Evolutionary conservation across 2,113 vertebrate genomes (phyloP).

Genomic region (Cairina moschata): DNA sequence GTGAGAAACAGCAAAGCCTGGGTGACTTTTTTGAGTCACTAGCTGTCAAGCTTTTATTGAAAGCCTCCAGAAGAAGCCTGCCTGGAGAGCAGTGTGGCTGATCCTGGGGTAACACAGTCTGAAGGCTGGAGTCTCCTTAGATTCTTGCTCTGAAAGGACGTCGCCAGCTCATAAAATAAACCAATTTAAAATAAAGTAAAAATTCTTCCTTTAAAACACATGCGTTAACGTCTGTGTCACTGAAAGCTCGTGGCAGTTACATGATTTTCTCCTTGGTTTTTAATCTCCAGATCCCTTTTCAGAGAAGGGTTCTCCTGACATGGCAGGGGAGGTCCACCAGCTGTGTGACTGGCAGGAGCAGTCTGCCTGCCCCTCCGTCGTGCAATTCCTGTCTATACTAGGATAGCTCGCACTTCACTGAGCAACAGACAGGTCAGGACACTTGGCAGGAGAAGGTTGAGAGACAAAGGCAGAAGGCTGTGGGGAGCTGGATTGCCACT

Average conservation of each 20-base stretch:
- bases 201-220: background rate
- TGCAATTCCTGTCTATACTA: slow-evolving; percentile 91
- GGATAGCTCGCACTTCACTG: slow-evolving; percentile 81
- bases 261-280: slow-evolving; percentile 12
- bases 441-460: slow-evolving; percentile 76
- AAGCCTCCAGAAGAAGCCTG: background rate
- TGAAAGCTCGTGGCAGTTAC: background rate
- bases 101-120: background rate
- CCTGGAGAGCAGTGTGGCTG: background rate
- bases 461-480: slow-evolving; percentile 79
- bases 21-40: background rate
- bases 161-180: background rate
- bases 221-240: background rate
- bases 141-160: background rate
- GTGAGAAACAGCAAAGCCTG: background rate
- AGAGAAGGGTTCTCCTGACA: slow-evolving; percentile 53
- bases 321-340: slow-evolving; percentile 82
- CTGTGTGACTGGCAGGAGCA: slow-evolving; percentile 87
- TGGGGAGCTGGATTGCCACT: slow-evolving; percentile 41
- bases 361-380: slow-evolving; percentile 86
- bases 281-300: slow-evolving; percentile 9
- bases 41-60: background rate
- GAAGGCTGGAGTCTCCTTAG: background rate
- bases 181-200: too few species aligned
- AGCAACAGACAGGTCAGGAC: slow-evolving; percentile 79